Evolutionary conservation across 2,113 vertebrate species (phyloP).

Genomic region (Cololabis saira): DNA sequence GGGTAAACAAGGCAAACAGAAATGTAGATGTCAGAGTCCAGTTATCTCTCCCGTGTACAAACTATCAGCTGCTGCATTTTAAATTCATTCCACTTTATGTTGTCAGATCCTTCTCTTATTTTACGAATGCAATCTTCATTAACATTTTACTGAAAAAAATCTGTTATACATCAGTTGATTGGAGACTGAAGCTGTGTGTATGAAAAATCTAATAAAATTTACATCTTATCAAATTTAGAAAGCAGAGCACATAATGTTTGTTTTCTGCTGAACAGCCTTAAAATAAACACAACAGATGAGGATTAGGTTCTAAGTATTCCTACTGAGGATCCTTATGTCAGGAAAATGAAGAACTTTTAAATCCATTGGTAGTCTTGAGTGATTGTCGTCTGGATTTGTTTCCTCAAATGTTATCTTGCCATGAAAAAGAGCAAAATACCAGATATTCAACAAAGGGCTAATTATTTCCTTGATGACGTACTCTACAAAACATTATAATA

Average conservation of each 20-base stretch:
- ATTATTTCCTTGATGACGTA: too few relatives aligned
- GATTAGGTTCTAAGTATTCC: too few relatives aligned
- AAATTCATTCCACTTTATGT: background rate
- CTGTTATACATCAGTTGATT: background rate
- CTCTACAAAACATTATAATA: too few relatives aligned
- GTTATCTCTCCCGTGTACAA: slow-evolving; percentile 13
- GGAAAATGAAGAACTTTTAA: too few relatives aligned
- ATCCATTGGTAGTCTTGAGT: too few relatives aligned
- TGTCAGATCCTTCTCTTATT: background rate
- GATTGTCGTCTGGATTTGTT: too few relatives aligned
- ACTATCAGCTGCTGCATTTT: slow-evolving; percentile 12
- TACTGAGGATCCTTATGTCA: too few relatives aligned
- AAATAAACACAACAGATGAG: too few relatives aligned
- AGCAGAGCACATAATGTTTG: background rate
- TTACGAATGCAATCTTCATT: background rate
- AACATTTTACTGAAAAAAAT: background rate
- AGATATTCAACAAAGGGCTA: too few relatives aligned
- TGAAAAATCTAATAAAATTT: background rate
- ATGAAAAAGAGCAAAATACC: too few relatives aligned
- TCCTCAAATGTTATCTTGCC: too few relatives aligned
- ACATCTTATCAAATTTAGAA: background rate
- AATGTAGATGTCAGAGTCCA: slow-evolving; percentile 47
- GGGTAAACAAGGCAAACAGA: slow-evolving; percentile 55
- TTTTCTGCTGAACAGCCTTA: too few relatives aligned
- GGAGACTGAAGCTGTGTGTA: background rate